These are phyloP conservation scores for Pyralis farinalis DNA, from an alignment of 2,888 invertebrate species.

Conservation along the genomic window DNA sequence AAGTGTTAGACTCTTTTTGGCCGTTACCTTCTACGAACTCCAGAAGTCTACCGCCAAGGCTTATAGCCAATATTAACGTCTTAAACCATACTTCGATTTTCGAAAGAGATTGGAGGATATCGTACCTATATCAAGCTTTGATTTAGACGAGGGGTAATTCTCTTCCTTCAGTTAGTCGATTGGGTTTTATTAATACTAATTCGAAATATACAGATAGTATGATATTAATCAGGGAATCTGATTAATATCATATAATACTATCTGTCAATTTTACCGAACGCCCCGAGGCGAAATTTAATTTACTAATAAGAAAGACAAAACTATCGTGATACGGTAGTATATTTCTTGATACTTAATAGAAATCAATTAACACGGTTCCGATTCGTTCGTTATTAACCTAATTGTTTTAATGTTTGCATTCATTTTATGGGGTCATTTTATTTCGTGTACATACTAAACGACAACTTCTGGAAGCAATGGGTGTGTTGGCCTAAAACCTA, in stretches of 20 bases:
- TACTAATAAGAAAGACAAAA: neutral
- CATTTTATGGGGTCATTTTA: constrained; percentile 38
- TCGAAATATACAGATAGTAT: too few relatives aligned
- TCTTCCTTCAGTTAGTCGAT: too few relatives aligned
- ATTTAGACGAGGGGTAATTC: too few relatives aligned
- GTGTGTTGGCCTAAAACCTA: neutral
- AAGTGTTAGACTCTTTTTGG: too few relatives aligned
- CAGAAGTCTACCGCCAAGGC: too few relatives aligned
- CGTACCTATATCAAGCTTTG: too few relatives aligned
- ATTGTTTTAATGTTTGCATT: constrained; percentile 45
- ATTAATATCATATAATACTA: constrained; percentile 7
- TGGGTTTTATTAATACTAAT: too few relatives aligned
- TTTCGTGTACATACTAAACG: neutral
- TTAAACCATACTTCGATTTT: too few relatives aligned
- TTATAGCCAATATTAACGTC: too few relatives aligned
- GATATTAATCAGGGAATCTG: too few relatives aligned
- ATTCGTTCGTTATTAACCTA: constrained; percentile 50
- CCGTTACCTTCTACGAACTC: too few relatives aligned
- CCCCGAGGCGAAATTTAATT: neutral
- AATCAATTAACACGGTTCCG: constrained; percentile 37
- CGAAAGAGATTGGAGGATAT: too few relatives aligned
- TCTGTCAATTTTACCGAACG: neutral
- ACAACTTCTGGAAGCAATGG: constrained; percentile 1
- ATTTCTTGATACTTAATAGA: constrained; percentile 26
- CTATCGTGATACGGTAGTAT: constrained; percentile 23